Evolutionary conservation across 2,888 invertebrate genomes (phyloP).

Genomic region (Empis livida): DNA sequence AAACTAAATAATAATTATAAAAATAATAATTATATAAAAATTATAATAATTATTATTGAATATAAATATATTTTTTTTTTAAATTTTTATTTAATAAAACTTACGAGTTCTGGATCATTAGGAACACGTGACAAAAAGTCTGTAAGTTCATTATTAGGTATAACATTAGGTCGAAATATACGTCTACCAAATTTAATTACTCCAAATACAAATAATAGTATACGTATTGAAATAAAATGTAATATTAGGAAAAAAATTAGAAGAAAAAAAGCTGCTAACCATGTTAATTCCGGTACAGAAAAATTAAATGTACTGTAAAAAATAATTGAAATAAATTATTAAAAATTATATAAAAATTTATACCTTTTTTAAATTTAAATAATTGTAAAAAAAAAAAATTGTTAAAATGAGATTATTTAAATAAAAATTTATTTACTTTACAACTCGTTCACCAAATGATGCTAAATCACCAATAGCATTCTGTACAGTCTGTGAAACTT

Average conservation of each 20-base stretch:
- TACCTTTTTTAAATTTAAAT: neutral
- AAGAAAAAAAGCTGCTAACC: slow-evolving; percentile 73
- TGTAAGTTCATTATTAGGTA: slow-evolving; percentile 93
- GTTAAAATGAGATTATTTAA: neutral
- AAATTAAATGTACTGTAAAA: slow-evolving; percentile 82
- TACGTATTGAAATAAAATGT: slow-evolving; percentile 79
- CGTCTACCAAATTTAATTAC: slow-evolving; percentile 91
- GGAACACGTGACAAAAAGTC: slow-evolving; percentile 92
- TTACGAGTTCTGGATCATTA: slow-evolving; percentile 84
- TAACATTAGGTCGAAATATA: slow-evolving; percentile 80
- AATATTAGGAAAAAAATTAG: slow-evolving; percentile 62
- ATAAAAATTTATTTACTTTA: slow-evolving; percentile 56
- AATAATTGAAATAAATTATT: slow-evolving; percentile 4
- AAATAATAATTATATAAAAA: neutral
- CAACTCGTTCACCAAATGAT: slow-evolving; percentile 83
- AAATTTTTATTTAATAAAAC: too few species aligned
- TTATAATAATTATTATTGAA: neutral
- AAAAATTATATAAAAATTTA: neutral
- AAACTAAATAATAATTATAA: slow-evolving; percentile 18
- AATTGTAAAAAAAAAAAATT: neutral
- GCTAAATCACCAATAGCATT: slow-evolving; percentile 90
- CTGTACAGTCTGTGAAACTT: slow-evolving; percentile 93
- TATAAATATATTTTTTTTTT: neutral
- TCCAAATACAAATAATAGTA: slow-evolving; percentile 87
- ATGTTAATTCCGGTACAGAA: slow-evolving; percentile 91